Percentiles rank a stretch among this genome's conserved stretches.
phyloP scores from a whole-genome alignment of 2,797 vertebrate species.

The Myotis pilosus region DNA sequence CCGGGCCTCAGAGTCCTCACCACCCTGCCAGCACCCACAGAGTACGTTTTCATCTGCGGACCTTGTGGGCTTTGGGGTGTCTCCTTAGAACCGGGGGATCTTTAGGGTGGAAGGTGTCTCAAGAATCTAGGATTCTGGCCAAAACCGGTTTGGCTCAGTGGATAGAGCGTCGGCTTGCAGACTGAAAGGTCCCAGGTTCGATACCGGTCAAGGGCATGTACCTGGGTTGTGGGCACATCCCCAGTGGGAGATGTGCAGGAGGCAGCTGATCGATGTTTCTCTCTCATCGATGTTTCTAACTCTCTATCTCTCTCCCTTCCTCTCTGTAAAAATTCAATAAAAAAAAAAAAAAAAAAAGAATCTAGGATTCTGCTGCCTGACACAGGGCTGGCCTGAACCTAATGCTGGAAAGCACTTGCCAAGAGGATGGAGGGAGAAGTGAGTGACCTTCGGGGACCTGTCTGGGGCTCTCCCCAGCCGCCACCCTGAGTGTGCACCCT shows the following conservation, averaged over 20 bases:
- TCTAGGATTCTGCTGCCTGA: neutral
- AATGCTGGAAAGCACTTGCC: neutral
- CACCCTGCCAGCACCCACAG: fast-evolving
- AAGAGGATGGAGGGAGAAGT: neutral
- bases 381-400: neutral
- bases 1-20: neutral
- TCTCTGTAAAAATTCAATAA: no score
- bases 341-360: no score
- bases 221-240: no score
- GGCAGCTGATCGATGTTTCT: no score
- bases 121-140: neutral
- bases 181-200: no score
- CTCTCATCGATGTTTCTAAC: no score
- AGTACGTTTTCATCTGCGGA: neutral
- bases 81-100: neutral
- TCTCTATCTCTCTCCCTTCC: no score
- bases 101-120: neutral
- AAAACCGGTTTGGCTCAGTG: no score
- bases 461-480: fast-evolving
- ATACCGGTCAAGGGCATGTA: no score
- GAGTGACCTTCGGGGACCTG: neutral
- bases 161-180: no score
- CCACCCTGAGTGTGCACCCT: no score
- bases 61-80: neutral
- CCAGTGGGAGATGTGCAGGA: no score